Base-by-base conservation (phyloP, 2,797 vertebrate genomes). In the Spheniscus humboldti region DNA sequence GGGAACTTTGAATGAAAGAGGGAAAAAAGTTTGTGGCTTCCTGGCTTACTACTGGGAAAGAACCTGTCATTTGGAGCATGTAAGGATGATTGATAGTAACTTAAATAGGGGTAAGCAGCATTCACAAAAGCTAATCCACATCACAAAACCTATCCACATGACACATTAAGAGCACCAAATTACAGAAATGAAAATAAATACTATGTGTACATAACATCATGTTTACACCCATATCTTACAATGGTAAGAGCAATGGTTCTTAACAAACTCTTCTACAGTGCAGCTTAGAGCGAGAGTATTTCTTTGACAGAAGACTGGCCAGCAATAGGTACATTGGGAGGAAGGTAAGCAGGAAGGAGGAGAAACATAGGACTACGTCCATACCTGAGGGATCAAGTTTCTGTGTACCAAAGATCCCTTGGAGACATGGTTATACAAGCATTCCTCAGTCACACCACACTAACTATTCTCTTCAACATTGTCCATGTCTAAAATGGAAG, bases 291-390 rank as follows among this genome's bases (percentile, higher is more conserved):
- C 17, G 66, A 48, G 43, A 45, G 13, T 20, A 48, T 45, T 33
- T 59, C 13, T 68, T 33, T 59, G 48, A 63, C 22, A 48, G 48
- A 86, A 79, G 39, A 81, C 4, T 1, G 6, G 12, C 10, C 14
- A 66, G 15, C 10, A 59, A 28, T 2, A 56, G 31, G 28, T 5
- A 59, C 0, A 0, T 2, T 41, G 18, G 14, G 57, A 79, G 6
- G 18, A 91, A 72, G 18, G 17, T 35, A 67, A 79, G 22, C 12
- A 45, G 22, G 43, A 71, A 82, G 31, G 22, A n/a, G 30, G 37
- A 60, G 18, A 12, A 88, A 53, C 45, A 78, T 8, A 67, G 43
- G 14, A 24, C 8, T 79, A 71, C 4, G 7, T 35, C 37, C 15
- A 31, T n/a, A 41, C 31, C 33, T n/a, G 45, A 91, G 35, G 55